Conservation (phyloP, 2,888 invertebrate species). For the Colostygia pectinataria region DNA sequence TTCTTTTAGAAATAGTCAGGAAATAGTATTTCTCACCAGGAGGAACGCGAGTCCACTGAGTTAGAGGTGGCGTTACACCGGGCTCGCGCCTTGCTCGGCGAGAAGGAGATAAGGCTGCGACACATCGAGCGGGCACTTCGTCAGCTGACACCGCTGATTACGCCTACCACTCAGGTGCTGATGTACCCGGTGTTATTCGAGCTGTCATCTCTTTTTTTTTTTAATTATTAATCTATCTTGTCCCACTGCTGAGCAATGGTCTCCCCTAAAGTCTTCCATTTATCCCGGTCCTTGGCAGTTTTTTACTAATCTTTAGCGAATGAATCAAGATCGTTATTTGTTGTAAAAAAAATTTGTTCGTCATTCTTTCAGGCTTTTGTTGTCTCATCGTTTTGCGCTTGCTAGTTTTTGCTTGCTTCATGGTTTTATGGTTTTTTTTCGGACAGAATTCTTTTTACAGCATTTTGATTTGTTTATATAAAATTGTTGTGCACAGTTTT, state of each 20-base stretch:
- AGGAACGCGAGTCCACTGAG: slow-evolving; percentile 91
- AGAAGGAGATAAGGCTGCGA: slow-evolving; percentile 90
- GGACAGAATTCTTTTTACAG: no score
- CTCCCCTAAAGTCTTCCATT: no score
- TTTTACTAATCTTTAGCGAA: no score
- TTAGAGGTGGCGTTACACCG: slow-evolving; percentile 93
- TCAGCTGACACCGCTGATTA: slow-evolving; percentile 66
- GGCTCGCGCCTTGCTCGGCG: slow-evolving; percentile 90
- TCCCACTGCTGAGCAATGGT: no score
- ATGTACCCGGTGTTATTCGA: slow-evolving; percentile 14
- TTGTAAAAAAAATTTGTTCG: no score
- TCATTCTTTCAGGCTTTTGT: background rate
- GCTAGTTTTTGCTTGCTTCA: background rate
- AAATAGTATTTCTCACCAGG: slow-evolving; percentile 66
- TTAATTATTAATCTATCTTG: no score
- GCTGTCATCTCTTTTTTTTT: background rate
- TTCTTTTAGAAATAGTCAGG: background rate
- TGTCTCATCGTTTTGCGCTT: background rate
- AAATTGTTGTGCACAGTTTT: no score
- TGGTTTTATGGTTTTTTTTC: background rate
- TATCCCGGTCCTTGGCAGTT: no score
- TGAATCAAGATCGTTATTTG: no score
- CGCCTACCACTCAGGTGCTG: slow-evolving; percentile 49
- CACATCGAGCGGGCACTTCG: slow-evolving; percentile 91
- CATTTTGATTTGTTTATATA: no score